Percentiles rank a stretch among this genome's conserved stretches.
Evolutionary conservation across 2,888 invertebrate species (phyloP).

Genomic region (Quadroppia sp.): DNA sequence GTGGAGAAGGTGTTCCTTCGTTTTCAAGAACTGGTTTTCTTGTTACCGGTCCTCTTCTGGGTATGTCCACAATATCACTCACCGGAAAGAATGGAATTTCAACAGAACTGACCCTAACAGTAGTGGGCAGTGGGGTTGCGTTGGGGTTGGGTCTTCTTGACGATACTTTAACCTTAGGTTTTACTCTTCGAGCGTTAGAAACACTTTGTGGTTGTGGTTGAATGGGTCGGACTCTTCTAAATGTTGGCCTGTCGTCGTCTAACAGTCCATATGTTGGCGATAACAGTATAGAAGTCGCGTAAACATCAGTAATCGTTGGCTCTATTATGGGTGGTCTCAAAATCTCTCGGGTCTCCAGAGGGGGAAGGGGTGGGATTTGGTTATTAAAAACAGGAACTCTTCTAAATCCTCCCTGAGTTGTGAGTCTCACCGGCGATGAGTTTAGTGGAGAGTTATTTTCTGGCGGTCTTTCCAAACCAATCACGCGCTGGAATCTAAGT

Average conservation of each 20-base stretch:
- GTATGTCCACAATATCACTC: slow-evolving; percentile 20
- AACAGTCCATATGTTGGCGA: not conserved
- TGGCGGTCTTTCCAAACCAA: slow-evolving; percentile 36
- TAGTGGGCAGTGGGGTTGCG: slow-evolving; percentile 24
- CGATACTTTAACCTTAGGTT: slow-evolving; percentile 26
- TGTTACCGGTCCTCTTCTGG: slow-evolving; percentile 27
- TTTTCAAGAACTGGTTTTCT: slow-evolving; percentile 20
- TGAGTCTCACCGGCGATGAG: not conserved
- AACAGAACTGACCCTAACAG: slow-evolving; percentile 30
- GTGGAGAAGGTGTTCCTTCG: not conserved
- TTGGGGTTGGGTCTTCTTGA: slow-evolving; percentile 12
- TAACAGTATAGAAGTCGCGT: not conserved
- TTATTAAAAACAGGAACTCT: slow-evolving; percentile 41
- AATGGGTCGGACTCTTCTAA: slow-evolving; percentile 26
- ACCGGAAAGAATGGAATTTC: not conserved
- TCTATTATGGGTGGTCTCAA: slow-evolving; percentile 28
- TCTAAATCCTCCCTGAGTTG: slow-evolving; percentile 30
- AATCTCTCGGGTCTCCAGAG: not conserved
- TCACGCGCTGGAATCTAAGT: slow-evolving; percentile 36
- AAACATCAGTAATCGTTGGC: slow-evolving; percentile 26
- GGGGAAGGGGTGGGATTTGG: slow-evolving; percentile 22
- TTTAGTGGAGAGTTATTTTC: slow-evolving; percentile 21
- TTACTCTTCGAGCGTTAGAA: slow-evolving; percentile 14
- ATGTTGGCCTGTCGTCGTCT: slow-evolving; percentile 3
- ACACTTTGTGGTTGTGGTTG: slow-evolving; percentile 18